Conservation (phyloP, 2,888 invertebrate genomes). For the Tillus elongatus region DNA sequence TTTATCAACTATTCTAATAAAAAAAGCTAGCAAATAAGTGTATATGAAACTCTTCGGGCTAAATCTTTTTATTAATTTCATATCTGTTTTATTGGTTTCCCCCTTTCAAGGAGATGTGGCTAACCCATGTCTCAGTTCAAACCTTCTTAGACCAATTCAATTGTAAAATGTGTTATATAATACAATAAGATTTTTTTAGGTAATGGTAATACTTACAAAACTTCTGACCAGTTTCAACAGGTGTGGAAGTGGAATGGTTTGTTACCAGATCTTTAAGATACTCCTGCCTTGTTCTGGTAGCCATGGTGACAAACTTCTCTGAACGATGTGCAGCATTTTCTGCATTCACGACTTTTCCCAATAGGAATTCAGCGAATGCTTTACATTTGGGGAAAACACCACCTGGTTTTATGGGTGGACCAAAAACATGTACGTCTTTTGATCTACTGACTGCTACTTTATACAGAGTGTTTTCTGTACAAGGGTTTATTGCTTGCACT, state of each 20-base stretch:
- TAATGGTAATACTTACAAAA: constrained; percentile 64
- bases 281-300: constrained; percentile 88
- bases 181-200: too few species aligned
- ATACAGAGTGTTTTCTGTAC: constrained; percentile 85
- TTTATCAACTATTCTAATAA: too few species aligned
- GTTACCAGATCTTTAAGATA: constrained; percentile 87
- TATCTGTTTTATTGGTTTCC: too few species aligned
- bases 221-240: constrained; percentile 76
- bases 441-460: constrained; percentile 60
- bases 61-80: too few species aligned
- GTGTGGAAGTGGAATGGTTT: constrained; percentile 71
- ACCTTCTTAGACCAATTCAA: too few species aligned
- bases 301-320: constrained; percentile 95
- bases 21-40: too few species aligned
- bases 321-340: constrained; percentile 94
- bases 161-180: too few species aligned
- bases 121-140: too few species aligned
- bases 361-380: constrained; percentile 88
- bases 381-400: constrained; percentile 82
- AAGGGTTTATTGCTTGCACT: constrained; percentile 80
- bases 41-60: too few species aligned
- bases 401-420: constrained; percentile 85
- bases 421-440: constrained; percentile 91
- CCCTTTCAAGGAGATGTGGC: too few species aligned
- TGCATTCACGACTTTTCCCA: constrained; percentile 93